A percentile compares a stretch with the other conserved stretches of the same genome.
phyloP scores from a whole-genome alignment of 2,888 invertebrate genomes.

The Xanthostigma xanthostigma region DNA sequence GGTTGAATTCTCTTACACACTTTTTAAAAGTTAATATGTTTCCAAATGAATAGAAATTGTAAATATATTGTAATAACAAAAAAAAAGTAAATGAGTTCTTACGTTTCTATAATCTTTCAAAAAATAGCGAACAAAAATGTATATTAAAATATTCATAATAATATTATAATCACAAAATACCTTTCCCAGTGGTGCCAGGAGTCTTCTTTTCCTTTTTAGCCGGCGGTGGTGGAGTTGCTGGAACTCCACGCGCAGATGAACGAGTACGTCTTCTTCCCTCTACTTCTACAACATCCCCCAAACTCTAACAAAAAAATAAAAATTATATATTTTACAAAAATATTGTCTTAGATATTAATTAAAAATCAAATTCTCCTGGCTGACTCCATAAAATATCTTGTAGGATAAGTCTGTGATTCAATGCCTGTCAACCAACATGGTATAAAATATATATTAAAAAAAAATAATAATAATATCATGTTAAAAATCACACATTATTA shows the following conservation, averaged over 20 bases:
- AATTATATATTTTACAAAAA: not conserved
- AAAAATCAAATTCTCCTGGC: too few species aligned
- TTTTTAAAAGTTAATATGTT: not conserved
- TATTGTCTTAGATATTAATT: not conserved
- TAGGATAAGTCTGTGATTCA: too few species aligned
- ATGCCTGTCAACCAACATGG: too few species aligned
- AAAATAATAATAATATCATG: too few species aligned
- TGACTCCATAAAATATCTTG: too few species aligned
- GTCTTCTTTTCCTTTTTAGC: constrained; percentile 32
- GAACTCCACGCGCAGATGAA: constrained; percentile 36
- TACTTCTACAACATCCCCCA: constrained; percentile 31
- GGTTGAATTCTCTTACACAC: too few species aligned
- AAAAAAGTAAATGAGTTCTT: too few species aligned
- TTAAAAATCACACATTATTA: too few species aligned
- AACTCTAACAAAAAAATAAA: constrained; percentile 23
- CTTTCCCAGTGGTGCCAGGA: constrained; percentile 17
- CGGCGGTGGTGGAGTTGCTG: constrained; percentile 37
- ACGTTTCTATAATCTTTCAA: too few species aligned
- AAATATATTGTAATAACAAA: not conserved
- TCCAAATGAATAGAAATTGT: not conserved
- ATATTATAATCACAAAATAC: constrained; percentile 13
- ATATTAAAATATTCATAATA: too few species aligned
- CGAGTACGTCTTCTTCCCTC: constrained; percentile 40
- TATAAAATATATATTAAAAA: too few species aligned
- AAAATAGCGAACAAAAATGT: too few species aligned